Percentiles rank a stretch among this genome's conserved stretches.
Evolutionary conservation across 2,888 invertebrate genomes (phyloP).

Genomic region (Cryptocheilus praepositus): DNA sequence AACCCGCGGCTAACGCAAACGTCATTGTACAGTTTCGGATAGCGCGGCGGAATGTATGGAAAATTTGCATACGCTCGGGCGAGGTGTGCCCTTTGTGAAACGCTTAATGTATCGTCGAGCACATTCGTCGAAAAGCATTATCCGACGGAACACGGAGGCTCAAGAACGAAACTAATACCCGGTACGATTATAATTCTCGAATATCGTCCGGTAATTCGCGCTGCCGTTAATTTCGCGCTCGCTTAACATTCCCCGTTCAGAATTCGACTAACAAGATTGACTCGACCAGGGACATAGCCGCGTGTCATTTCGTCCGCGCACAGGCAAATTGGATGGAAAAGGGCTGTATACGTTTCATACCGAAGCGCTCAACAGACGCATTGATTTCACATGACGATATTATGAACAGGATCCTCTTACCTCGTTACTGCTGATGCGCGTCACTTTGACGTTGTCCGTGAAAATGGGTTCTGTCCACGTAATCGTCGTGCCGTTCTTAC

Average conservation of each 20-base stretch:
- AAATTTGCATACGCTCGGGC: slow-evolving; percentile 14
- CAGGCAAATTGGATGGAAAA: too few relatives aligned
- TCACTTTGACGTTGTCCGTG: slow-evolving; percentile 76
- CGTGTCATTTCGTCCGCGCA: too few relatives aligned
- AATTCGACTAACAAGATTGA: too few relatives aligned
- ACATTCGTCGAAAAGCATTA: too few relatives aligned
- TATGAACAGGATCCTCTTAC: slow-evolving; percentile 55
- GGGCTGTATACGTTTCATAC: too few relatives aligned
- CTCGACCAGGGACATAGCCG: too few relatives aligned
- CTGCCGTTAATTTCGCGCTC: slow-evolving; percentile 7
- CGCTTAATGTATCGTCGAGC: neutral
- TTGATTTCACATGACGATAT: neutral
- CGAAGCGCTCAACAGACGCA: too few relatives aligned
- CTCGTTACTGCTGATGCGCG: slow-evolving; percentile 72
- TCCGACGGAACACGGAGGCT: neutral
- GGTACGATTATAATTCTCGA: slow-evolving; percentile 1
- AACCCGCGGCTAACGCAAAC: too few relatives aligned
- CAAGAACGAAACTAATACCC: slow-evolving; percentile 19
- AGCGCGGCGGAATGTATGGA: neutral
- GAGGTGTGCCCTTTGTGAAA: neutral
- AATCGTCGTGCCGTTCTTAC: slow-evolving; percentile 70
- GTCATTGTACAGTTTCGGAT: too few relatives aligned
- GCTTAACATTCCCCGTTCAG: neutral
- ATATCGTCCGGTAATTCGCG: slow-evolving; percentile 13
- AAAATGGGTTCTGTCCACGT: slow-evolving; percentile 76